phyloP scores from a whole-genome alignment of 2,113 vertebrate genomes.

The Petromus typicus region DNA sequence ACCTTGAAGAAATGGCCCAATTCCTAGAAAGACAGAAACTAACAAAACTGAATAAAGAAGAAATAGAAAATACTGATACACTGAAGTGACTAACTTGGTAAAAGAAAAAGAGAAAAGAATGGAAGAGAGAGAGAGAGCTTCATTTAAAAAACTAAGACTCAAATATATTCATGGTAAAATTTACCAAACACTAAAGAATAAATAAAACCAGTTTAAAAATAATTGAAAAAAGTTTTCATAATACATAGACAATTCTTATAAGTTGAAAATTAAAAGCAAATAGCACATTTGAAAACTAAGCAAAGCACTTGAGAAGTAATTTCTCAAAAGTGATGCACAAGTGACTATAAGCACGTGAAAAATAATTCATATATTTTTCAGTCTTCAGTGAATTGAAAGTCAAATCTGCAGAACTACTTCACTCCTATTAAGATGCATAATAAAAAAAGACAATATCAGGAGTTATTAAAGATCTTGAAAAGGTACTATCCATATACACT shows the following conservation, averaged over 20 bases:
- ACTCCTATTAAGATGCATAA: no score
- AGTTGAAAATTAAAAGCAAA: not conserved
- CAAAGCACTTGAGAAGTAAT: not conserved
- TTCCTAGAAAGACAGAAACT: not conserved
- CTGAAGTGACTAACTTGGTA: not conserved
- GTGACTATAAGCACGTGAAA: not conserved
- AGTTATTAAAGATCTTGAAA: not conserved
- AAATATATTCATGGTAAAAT: not conserved
- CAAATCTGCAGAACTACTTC: not conserved
- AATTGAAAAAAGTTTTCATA: not conserved
- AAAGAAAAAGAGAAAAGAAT: no score
- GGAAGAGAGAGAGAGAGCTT: not conserved
- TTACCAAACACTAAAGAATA: not conserved
- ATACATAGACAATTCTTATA: not conserved
- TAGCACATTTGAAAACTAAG: not conserved
- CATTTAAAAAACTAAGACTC: not conserved
- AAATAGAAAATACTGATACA: not conserved
- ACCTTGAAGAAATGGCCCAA: not conserved
- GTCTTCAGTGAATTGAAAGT: not conserved
- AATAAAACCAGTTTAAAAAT: not conserved
- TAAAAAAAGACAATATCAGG: not conserved
- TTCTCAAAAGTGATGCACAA: not conserved
- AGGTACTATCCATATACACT: not conserved
- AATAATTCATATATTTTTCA: not conserved
- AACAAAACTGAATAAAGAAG: conserved; percentile 9